Evolutionary conservation across 2,888 invertebrate genomes (phyloP).

Genomic region (Athalia cordata): DNA sequence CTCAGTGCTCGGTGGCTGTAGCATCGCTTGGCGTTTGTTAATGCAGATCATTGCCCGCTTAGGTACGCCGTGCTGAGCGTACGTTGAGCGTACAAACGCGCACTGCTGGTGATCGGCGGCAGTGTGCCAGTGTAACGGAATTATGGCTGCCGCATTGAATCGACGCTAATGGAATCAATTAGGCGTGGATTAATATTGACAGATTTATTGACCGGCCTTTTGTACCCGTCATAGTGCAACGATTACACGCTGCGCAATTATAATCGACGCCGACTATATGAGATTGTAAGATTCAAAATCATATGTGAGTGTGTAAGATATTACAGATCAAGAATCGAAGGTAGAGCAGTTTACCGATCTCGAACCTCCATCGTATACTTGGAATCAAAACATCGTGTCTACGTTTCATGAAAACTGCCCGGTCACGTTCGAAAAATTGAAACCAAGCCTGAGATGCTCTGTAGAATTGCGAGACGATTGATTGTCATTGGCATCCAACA

Average conservation of each 20-base stretch:
- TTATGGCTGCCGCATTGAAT: constrained; percentile 48
- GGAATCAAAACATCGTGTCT: neutral
- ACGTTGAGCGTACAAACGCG: no score
- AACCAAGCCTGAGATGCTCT: no score
- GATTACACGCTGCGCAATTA: constrained; percentile 55
- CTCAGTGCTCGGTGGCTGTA: neutral
- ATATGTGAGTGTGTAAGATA: neutral
- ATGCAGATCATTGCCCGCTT: constrained; percentile 40
- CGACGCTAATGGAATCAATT: constrained; percentile 64
- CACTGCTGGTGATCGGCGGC: constrained; percentile 31
- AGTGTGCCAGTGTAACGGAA: constrained; percentile 36
- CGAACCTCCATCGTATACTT: neutral
- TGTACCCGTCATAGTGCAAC: constrained; percentile 56
- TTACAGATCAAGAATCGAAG: neutral
- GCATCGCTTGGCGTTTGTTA: neutral
- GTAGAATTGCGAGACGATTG: neutral
- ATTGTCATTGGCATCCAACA: neutral
- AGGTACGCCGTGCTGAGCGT: no score
- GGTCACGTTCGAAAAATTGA: constrained; percentile 8
- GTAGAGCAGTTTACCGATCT: constrained; percentile 10
- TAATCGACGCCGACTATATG: constrained; percentile 29
- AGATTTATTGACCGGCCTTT: constrained; percentile 64
- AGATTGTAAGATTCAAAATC: constrained; percentile 4
- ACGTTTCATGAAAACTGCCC: constrained; percentile 17
- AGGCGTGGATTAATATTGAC: constrained; percentile 64